phyloP scores from a whole-genome alignment of 2,888 invertebrate genomes.

The Beris morrisii region DNA sequence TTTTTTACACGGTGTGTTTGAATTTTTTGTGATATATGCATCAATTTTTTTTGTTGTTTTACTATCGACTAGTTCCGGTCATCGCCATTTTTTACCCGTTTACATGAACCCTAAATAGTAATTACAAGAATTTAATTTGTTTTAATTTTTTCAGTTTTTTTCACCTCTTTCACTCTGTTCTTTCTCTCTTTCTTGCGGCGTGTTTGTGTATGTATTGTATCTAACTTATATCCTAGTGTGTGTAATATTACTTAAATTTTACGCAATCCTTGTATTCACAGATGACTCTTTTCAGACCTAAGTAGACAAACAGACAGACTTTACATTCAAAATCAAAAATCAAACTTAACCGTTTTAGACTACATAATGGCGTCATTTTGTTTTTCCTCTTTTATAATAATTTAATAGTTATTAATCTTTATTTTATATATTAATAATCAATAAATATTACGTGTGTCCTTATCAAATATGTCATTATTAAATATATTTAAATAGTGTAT shows the following conservation, averaged over 20 bases:
- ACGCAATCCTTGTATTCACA: not conserved
- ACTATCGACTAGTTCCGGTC: constrained; percentile 16
- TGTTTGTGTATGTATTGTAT: constrained; percentile 12
- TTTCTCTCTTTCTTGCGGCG: constrained; percentile 6
- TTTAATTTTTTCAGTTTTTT: not conserved
- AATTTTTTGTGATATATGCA: not conserved
- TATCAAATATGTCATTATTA: constrained; percentile 28
- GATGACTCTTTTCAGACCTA: constrained; percentile 18
- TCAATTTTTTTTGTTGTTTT: not conserved
- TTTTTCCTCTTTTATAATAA: constrained; percentile 17
- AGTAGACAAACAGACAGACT: constrained; percentile 22
- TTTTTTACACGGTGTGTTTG: not conserved
- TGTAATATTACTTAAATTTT: not conserved
- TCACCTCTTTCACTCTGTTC: not conserved
- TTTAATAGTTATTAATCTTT: too few species aligned
- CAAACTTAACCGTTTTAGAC: constrained; percentile 24
- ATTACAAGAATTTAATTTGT: constrained; percentile 19
- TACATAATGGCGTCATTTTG: constrained; percentile 27
- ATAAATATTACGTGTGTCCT: constrained; percentile 22
- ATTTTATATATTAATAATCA: constrained; percentile 16
- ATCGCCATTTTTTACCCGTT: constrained; percentile 17
- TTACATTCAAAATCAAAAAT: constrained; percentile 4
- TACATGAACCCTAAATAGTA: constrained; percentile 26
- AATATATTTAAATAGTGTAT: constrained; percentile 24
- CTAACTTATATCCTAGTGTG: constrained; percentile 16